Conservation (phyloP, 1,140 invertebrate species). For the Ostrea denselamellosa region DNA sequence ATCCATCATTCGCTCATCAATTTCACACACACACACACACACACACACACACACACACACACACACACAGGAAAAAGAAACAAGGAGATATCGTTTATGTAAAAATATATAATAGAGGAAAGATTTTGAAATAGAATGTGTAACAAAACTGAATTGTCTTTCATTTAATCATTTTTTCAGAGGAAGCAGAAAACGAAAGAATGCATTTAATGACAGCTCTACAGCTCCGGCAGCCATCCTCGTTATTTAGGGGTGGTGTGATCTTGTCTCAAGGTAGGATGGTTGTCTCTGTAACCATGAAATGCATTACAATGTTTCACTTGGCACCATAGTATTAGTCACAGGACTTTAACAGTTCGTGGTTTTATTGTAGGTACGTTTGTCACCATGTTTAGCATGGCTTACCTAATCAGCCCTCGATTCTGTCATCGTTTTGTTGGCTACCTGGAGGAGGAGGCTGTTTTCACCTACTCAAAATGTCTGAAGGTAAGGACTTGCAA, state of each 20-base stretch:
- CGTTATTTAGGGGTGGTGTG: conserved; percentile 74
- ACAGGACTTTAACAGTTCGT: not conserved
- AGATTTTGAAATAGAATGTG: no score
- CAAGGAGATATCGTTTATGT: no score
- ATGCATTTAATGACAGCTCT: conserved; percentile 80
- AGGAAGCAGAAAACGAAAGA: conserved; percentile 80
- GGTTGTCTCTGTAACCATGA: not conserved
- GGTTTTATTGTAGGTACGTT: conserved; percentile 69
- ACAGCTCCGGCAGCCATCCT: conserved; percentile 74
- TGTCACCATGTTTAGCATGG: conserved; percentile 76
- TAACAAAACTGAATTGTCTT: no score
- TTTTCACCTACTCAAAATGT: conserved; percentile 78
- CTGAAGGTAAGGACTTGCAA: conserved; percentile 66
- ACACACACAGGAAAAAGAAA: no score
- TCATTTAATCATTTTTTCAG: conserved; percentile 55
- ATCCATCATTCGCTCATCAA: no score
- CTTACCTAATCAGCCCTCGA: conserved; percentile 76
- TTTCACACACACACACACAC: no score
- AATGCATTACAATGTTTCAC: no score
- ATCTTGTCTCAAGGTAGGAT: conserved; percentile 73
- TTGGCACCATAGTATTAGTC: not conserved
- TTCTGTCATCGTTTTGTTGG: conserved; percentile 80
- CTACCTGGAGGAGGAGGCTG: conserved; percentile 80
- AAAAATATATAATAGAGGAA: no score
- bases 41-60: no score